These are phyloP conservation scores for Schizotus pectinicornis DNA, from an alignment of 2,888 invertebrate species.

Conservation along the genomic window DNA sequence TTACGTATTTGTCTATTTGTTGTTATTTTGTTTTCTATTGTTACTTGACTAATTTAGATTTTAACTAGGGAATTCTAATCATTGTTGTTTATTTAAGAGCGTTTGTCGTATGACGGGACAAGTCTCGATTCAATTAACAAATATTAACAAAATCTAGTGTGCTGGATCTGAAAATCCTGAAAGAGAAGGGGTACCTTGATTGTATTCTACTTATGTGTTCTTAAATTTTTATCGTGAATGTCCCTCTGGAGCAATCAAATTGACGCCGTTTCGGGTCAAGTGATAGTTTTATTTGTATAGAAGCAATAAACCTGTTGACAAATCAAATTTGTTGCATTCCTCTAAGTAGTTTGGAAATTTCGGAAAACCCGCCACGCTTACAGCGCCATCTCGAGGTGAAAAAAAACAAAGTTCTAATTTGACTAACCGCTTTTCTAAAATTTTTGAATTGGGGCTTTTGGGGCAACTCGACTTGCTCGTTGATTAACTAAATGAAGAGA, in stretches of 20 bases:
- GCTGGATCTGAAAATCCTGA: neutral
- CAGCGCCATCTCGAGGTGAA: too few species aligned
- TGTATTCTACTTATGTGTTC: neutral
- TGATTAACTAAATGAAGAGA: too few species aligned
- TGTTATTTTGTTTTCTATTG: too few species aligned
- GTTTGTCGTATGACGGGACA: neutral
- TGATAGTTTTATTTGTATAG: slow-evolving; percentile 13
- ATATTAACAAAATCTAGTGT: too few species aligned
- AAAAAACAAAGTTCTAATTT: too few species aligned
- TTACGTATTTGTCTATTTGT: too few species aligned
- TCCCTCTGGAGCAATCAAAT: neutral
- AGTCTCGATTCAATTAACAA: neutral
- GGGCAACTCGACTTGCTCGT: too few species aligned
- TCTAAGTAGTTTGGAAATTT: too few species aligned
- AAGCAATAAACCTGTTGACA: slow-evolving; percentile 7
- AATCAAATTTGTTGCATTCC: neutral
- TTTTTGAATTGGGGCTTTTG: too few species aligned
- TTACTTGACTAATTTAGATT: too few species aligned
- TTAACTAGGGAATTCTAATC: neutral
- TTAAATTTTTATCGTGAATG: neutral
- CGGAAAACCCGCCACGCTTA: too few species aligned
- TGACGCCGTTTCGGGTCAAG: slow-evolving; percentile 1
- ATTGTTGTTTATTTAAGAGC: neutral
- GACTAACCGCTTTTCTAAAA: too few species aligned
- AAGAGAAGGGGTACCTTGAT: neutral